Evolutionary conservation across 2,888 invertebrate genomes (phyloP), one percentile per base, ranked within the genome.

Genomic region (Nymphalis urticae): DNA sequence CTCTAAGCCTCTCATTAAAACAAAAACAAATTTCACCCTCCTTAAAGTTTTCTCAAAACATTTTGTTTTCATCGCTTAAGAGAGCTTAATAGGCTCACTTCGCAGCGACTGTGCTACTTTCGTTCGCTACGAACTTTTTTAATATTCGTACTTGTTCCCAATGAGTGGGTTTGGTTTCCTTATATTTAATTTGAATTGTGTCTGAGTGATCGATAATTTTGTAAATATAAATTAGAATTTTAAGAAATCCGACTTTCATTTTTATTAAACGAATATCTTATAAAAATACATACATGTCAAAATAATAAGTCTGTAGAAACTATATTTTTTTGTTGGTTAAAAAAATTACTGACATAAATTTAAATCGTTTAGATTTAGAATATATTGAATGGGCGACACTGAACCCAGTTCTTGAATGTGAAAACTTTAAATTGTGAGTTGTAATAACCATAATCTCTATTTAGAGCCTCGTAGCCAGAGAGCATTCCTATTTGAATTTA

Each of bases 1-100:
- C 66, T 69, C 69, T 70, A 71, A 69, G 66, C 72, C 74, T 70
- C 72, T 76, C 72, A 74, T 74, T 75, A 74, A 73, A 75, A 75
- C 72, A 76, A 75, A 67, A 68, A 73, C 50, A 73, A 71, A 73
- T 66, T 70, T 75, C 72, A 62, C 69, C 73, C 69, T 68, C 65
- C 21, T 68, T 66, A 56, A 66, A 62, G 58, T 68, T 68, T 68
- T 50, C 65, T 66, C 36, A 63, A 68, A 72, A 64, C 68, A 70
- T 72, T 72, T 70, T 68, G 70, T 72, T 70, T 75, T 73, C 69
- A 64, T 70, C 70, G 73, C 73, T 64, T 64, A 64, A 74, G 68
- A 62, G 69, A 72, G 74, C 73, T 73, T 72, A 72, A 68, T 77
- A 77, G 75, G 74, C 69, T 75, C 70, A 74, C 72, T 75, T 69